Base-by-base conservation (phyloP, 2,888 invertebrate species). In the Caenorhabditis sp. region DNA sequence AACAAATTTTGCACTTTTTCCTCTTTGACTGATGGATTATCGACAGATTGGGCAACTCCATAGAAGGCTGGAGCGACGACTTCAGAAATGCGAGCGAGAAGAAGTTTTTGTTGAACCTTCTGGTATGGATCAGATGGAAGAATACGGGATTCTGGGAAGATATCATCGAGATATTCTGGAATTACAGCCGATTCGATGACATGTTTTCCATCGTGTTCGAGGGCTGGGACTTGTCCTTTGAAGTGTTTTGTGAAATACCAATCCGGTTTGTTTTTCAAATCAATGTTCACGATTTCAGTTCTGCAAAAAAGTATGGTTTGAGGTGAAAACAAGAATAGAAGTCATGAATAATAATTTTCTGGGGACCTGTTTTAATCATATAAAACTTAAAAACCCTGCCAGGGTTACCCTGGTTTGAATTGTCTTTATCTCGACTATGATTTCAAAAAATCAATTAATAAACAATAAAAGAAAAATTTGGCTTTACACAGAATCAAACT, bases 181-280 rank as follows among this genome's bases (percentile, higher is more conserved):
- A 94, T 91, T 43, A 94, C 91, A 75, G 92, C 90, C 79, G 94
- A 94, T 88, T 94, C 94, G 84, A 92, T 92, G 17, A 95, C 89
- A 53, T 17, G 31, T 21, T 25, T 52, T 36, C 63, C 78, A 31
- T 80, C 77, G 75, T 90, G 90, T 87, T 94, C 93, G 57, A 94
- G 86, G 2, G 92, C 92, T 10, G 94, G 94, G 25, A 94, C 93
- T 87, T 92, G 92, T 76, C 88, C 89, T 21, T 85, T 78, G 20
- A 87, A 88, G 66, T 87, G 88, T 70, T 85, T 87, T 8, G 91
- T 91, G 25, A 91, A 89, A 20, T 92, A 90, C 94, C 94, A 94
- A 82, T 94, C 93, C 0, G 94, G 94, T 63, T 92, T 90, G 21
- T 91, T 91, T 81, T 86, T 74, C 59, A 82, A 62, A 58, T 82